phyloP scores from a whole-genome alignment of 1,140 invertebrate species.

The Akabosia matsudoensis region DNA sequence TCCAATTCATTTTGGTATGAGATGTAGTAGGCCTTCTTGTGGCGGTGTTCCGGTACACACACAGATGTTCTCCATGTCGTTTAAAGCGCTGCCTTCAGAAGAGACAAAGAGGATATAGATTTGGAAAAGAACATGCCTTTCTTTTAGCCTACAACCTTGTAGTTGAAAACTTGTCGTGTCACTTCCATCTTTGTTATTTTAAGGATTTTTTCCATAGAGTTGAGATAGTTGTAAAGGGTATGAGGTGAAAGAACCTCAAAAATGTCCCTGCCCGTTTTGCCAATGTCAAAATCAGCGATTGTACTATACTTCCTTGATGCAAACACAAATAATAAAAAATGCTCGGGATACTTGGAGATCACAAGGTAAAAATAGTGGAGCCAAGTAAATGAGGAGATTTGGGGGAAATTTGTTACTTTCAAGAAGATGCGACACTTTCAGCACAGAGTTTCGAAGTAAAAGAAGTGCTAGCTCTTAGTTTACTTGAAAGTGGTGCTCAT shows the following conservation, averaged over 20 bases:
- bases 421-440: background rate
- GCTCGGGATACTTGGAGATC: background rate
- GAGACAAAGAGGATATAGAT: no score
- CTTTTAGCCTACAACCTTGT: background rate
- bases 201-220: background rate
- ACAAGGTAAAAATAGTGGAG: background rate
- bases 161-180: background rate
- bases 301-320: no score
- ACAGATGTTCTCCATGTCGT: no score
- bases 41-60: background rate
- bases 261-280: no score
- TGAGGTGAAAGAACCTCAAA: no score
- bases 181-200: background rate
- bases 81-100: no score
- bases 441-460: background rate
- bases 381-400: background rate
- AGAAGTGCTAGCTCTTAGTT: background rate
- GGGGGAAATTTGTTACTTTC: background rate
- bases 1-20: background rate
- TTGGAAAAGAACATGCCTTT: no score
- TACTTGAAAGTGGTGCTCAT: background rate
- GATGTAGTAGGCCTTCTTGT: background rate
- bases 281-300: no score
- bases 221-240: background rate
- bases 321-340: no score